These are phyloP conservation scores for Sinocyclocheilus grahami DNA, from an alignment of 2,113 vertebrate species.

Conservation along the genomic window DNA sequence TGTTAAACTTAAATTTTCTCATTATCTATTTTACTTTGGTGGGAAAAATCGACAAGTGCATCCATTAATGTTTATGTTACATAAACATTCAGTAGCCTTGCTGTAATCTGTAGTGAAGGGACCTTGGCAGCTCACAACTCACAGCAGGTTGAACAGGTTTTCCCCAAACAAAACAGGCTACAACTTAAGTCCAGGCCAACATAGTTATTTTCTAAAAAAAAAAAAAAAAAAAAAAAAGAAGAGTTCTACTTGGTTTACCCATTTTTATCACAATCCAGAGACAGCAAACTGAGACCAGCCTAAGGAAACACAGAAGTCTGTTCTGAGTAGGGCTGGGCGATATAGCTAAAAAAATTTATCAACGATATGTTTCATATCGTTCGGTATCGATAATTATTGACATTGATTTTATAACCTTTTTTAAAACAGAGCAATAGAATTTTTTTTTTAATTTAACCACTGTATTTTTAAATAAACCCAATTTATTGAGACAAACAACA, in stretches of 20 bases:
- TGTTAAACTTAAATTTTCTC: too few species aligned
- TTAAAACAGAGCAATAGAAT: too few species aligned
- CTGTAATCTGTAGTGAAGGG: background rate
- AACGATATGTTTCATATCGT: too few species aligned
- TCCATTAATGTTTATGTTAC: background rate
- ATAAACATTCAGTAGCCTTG: background rate
- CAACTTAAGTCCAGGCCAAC: background rate
- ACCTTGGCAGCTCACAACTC: background rate
- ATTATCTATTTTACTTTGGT: too few species aligned
- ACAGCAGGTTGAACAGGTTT: background rate
- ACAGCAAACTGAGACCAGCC: background rate
- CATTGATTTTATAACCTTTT: too few species aligned
- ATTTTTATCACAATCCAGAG: constrained; percentile 8
- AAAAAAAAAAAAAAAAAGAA: background rate
- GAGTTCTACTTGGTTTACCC: background rate
- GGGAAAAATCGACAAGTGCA: background rate
- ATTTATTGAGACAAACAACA: too few species aligned
- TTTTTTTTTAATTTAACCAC: too few species aligned
- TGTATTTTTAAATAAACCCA: too few species aligned
- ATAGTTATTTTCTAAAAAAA: background rate
- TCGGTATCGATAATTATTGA: too few species aligned
- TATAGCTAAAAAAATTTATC: too few species aligned
- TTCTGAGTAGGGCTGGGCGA: too few species aligned
- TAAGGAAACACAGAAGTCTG: background rate
- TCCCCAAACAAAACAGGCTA: background rate